These are phyloP conservation scores for Eumeta japonica DNA, from an alignment of 1,140 invertebrate species.

Conservation along the genomic window DNA sequence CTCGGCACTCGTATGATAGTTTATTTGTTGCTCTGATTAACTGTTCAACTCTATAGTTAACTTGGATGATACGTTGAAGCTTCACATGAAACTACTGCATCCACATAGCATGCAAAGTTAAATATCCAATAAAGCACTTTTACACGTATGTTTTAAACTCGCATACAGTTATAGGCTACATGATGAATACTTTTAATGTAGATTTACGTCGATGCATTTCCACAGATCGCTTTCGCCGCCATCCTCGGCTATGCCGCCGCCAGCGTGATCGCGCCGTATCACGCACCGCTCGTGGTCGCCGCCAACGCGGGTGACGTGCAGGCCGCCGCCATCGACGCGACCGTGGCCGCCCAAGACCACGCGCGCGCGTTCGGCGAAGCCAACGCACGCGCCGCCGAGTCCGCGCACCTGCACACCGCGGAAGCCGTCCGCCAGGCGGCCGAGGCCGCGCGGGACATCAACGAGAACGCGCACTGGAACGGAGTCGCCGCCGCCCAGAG, in stretches of 20 bases:
- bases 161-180: too few relatives aligned
- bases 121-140: too few relatives aligned
- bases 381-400: constrained; percentile 38
- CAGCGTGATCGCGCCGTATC: constrained; percentile 26
- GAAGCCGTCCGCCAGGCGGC: constrained; percentile 27
- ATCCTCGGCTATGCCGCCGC: constrained; percentile 48
- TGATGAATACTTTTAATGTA: too few relatives aligned
- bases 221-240: constrained; percentile 48
- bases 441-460: constrained; percentile 34
- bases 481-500: constrained; percentile 52
- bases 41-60: too few relatives aligned
- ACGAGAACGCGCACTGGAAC: constrained; percentile 49
- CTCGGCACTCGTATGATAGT: too few relatives aligned
- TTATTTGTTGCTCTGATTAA: too few relatives aligned
- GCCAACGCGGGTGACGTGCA: constrained; percentile 40
- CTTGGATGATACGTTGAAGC: too few relatives aligned
- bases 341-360: constrained; percentile 34
- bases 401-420: constrained; percentile 26
- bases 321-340: constrained; percentile 41
- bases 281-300: constrained; percentile 30
- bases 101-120: too few relatives aligned
- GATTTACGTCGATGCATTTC: too few relatives aligned
- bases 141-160: too few relatives aligned
- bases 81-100: too few relatives aligned
- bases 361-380: constrained; percentile 33